Percentiles rank a stretch among this genome's conserved stretches.
These are phyloP conservation scores for Adelosebastes latens DNA, from an alignment of 2,797 vertebrate genomes.

Conservation along the genomic window DNA sequence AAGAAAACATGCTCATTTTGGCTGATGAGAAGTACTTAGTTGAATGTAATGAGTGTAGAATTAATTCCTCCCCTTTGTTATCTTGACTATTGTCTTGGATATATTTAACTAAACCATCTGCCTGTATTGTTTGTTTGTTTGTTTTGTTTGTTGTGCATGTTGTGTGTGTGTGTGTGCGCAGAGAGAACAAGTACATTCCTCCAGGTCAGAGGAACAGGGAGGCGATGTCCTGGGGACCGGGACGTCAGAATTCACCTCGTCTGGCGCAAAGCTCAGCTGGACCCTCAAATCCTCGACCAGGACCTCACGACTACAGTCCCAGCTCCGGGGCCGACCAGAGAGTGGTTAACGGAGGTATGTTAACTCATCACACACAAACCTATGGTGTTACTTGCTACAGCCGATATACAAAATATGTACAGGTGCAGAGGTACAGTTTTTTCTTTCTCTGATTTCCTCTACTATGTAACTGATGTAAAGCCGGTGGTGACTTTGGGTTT, in stretches of 20 bases:
- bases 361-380: neutral
- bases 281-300: slow-evolving; percentile 87
- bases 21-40: slow-evolving; percentile 21
- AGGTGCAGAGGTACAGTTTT: neutral
- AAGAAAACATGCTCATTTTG: slow-evolving; percentile 42
- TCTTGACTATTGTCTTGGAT: slow-evolving; percentile 22
- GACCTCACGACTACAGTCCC: slow-evolving; percentile 94
- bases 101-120: slow-evolving; percentile 18
- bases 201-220: slow-evolving; percentile 97
- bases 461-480: neutral
- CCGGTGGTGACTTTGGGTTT: neutral
- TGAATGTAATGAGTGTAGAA: slow-evolving; percentile 22
- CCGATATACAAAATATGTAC: neutral
- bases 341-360: slow-evolving; percentile 97
- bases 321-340: slow-evolving; percentile 93
- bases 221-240: slow-evolving; percentile 93
- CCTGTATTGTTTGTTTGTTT: neutral
- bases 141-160: neutral
- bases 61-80: slow-evolving; percentile 20
- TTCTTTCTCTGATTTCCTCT: neutral
- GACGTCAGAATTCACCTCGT: slow-evolving; percentile 94
- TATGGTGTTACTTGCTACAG: neutral
- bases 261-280: slow-evolving; percentile 90
- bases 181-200: slow-evolving; percentile 99
- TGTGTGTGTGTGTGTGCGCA: slow-evolving; percentile 49